Percentiles rank a stretch among this genome's conserved stretches.
Evolutionary conservation across 2,888 invertebrate genomes (phyloP).

Genomic region (Leistus spinibarbis): DNA sequence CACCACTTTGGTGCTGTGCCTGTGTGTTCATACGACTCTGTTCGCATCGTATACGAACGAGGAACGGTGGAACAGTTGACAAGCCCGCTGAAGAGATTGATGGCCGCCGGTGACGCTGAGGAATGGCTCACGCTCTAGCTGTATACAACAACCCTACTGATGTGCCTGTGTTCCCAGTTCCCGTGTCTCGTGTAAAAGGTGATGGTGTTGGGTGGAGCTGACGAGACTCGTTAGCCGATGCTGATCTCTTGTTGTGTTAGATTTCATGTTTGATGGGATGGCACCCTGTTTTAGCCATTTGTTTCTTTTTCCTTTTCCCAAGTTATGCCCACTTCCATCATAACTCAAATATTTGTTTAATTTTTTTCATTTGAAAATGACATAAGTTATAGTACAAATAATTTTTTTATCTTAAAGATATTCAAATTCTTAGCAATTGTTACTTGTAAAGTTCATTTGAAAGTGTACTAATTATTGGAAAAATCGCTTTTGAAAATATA

Average conservation of each 20-base stretch:
- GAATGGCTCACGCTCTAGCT: neutral
- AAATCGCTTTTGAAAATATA: too few species aligned
- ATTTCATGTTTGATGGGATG: neutral
- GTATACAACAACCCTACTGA: neutral
- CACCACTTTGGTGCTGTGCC: neutral
- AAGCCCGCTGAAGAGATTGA: constrained; percentile 18
- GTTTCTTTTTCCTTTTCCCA: too few species aligned
- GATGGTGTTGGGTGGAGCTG: constrained; percentile 1
- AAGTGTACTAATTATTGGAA: too few species aligned
- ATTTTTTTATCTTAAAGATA: too few species aligned
- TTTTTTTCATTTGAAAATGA: too few species aligned
- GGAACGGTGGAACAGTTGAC: constrained; percentile 37
- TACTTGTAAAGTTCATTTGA: too few species aligned
- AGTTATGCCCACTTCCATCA: too few species aligned
- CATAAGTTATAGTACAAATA: too few species aligned
- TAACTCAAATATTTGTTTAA: too few species aligned
- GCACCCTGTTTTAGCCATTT: neutral
- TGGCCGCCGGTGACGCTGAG: constrained; percentile 28
- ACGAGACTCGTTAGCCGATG: constrained; percentile 11
- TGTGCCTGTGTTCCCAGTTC: neutral
- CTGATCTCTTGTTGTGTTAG: neutral
- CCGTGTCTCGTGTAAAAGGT: too few species aligned
- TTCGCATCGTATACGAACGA: neutral
- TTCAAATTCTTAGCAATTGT: too few species aligned
- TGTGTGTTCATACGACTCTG: neutral